Evolutionary conservation across 2,113 vertebrate genomes (phyloP).

Genomic region (Prionailurus bengalensis): DNA sequence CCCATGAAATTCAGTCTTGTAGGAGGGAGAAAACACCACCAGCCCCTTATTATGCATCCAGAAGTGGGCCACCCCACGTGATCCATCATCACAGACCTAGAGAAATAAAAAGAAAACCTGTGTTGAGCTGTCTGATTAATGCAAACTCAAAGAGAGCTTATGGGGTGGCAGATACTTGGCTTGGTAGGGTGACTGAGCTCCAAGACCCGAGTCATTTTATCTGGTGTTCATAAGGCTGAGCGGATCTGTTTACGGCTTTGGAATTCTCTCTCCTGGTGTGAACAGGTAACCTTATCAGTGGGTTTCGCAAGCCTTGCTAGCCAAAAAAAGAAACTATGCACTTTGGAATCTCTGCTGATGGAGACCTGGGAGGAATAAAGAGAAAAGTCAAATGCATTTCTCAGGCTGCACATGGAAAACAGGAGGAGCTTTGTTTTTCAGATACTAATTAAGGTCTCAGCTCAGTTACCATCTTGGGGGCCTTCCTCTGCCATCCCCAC

Average conservation of each 20-base stretch:
- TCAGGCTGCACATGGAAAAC: background rate
- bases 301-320: conserved; percentile 38
- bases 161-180: conserved; percentile 14
- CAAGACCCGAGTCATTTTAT: conserved; percentile 70
- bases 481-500: background rate
- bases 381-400: background rate
- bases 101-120: conserved; percentile 6
- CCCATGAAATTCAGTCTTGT: conserved; percentile 39
- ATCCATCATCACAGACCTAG: conserved; percentile 56
- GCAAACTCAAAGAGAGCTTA: conserved; percentile 1
- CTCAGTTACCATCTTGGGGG: background rate
- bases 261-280: background rate
- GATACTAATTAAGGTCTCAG: background rate
- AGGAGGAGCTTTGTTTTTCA: background rate
- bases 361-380: background rate
- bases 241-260: conserved; percentile 63
- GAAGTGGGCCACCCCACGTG: conserved; percentile 8
- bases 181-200: conserved; percentile 47
- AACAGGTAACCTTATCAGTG: conserved; percentile 31
- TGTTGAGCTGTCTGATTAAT: background rate
- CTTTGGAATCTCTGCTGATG: background rate
- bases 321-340: background rate
- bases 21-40: background rate
- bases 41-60: conserved; percentile 46
- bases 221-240: conserved; percentile 48